phyloP scores from a whole-genome alignment of 2,888 invertebrate species.

The Steromphala cineraria region DNA sequence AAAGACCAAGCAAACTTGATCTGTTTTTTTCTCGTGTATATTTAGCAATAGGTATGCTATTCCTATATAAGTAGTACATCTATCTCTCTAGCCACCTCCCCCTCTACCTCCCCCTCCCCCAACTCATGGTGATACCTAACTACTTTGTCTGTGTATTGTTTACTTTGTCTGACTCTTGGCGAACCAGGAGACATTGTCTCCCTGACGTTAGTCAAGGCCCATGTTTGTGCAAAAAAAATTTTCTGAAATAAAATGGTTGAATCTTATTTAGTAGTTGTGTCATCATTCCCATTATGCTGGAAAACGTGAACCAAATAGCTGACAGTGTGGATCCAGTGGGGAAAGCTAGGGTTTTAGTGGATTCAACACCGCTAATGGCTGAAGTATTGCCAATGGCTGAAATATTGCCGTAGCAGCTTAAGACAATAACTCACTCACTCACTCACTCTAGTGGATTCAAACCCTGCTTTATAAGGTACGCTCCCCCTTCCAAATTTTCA shows the following conservation, averaged over 20 bases:
- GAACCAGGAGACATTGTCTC: background rate
- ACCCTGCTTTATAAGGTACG: too few species aligned
- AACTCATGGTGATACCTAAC: background rate
- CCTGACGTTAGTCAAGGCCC: background rate
- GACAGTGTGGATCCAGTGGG: too few species aligned
- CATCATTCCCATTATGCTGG: too few species aligned
- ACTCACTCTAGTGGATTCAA: too few species aligned
- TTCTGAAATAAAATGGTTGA: slow-evolving; percentile 11
- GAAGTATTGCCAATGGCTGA: too few species aligned
- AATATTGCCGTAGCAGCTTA: too few species aligned
- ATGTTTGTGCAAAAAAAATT: slow-evolving; percentile 9
- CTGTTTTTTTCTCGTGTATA: slow-evolving; percentile 7
- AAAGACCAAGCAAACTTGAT: slow-evolving; percentile 14
- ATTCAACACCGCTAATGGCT: too few species aligned
- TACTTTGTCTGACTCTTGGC: background rate
- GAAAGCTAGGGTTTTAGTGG: too few species aligned
- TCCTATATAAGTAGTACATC: background rate
- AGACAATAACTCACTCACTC: too few species aligned
- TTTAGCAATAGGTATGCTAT: slow-evolving; percentile 7
- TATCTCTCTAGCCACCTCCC: background rate
- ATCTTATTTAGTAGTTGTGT: background rate
- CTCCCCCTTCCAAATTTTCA: too few species aligned
- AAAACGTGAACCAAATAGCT: too few species aligned
- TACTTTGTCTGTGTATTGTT: background rate
- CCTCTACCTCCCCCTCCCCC: background rate